Evolutionary conservation across 2,797 vertebrate genomes (phyloP), one percentile per base, ranked within the genome.

Genomic region (Xenops minutus): DNA sequence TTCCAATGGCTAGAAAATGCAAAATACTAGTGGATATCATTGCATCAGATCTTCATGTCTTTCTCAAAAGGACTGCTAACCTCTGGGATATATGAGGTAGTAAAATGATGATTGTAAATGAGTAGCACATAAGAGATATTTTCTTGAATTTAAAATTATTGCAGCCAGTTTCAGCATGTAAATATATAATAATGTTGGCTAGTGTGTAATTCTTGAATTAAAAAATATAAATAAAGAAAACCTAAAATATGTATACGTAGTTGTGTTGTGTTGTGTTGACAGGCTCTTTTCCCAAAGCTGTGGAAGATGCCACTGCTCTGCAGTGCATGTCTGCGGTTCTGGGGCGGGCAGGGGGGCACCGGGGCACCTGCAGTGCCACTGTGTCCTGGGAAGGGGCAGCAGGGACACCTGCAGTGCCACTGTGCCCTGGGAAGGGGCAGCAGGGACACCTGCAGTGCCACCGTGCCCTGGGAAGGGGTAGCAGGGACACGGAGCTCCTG

Each of bases 151-250:
- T 98, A 98, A 98, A 98, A 95, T 98, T 98, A 98, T 93, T 98
- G 97, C 98, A 98, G 97, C 98, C 98, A 98, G 97, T 98, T 98
- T 98, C 98, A 98, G 98, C 98, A 98, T 98, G 98, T 98, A 98
- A 98, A 98, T 98, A 98, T 98, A 98, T 97, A 98, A 97, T 97
- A 98, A 97, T 98, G 98, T 98, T 98, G 98, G 97, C 97, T 98
- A 98, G 98, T 98, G 98, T 98, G 98, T 98, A 98, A 98, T 98
- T 98, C 98, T 98, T 98, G 97, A 98, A 97, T 95, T 98, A 97
- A 98, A 98, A 98, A 98, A 97, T 98, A 98, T 97, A 98, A 98
- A 98, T 98, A 98, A 98, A 98, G 97, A 97, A 97, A 97, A 97
- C 93, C 94, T 98, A 97, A 98, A 98, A 97, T 92, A 83, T 88